Evolutionary conservation across 2,797 vertebrate species (phyloP), one percentile per base, ranked within the genome.

Genomic region (Spinibarbus caldwelli): DNA sequence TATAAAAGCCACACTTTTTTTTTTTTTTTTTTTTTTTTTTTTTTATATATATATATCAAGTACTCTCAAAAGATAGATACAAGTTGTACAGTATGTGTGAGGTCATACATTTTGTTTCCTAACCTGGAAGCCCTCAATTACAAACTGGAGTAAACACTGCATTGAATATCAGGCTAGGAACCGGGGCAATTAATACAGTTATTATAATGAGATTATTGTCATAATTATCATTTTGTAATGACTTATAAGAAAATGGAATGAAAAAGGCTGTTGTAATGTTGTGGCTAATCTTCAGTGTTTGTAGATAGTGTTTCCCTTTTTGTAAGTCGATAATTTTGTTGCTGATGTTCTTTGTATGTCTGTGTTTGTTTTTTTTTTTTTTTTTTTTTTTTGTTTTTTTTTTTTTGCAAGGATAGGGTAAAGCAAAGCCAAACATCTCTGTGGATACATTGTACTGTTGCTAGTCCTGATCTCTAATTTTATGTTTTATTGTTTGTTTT

Each of bases 251-350:
- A 94, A 93, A 93, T 94, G 92, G 91, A 94, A 94, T 93, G 93
- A 93, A 95, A 92, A 94, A 94, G 95, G 95, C 95, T 94, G 95
- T 96, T 97, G 96, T 97, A 96, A 96, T 94, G 86, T 96, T 96
- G 96, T 96, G 94, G 96, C 94, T 96, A 92, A 96, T 94, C 93
- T 96, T 97, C 93, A 94, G 96, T 97, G 97, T 97, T 97, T 97
- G 96, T 98, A 97, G 97, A 96, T 96, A 95, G 95, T 96, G 95
- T 95, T 94, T 93, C 94, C 96, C 94, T 95, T 93, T 95, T 95
- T 96, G 95, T 97, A 95, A 96, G 96, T 97, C 82, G 57, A 87
- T 94, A 95, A 94, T 95, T 96, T 96, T 89, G 96, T 97, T 95
- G 96, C 94, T 94, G 95, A 96, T 86, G 91, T 86, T 87, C 82